Evolutionary conservation across 2,888 invertebrate species (phyloP).

Genomic region (Drepana falcataria): DNA sequence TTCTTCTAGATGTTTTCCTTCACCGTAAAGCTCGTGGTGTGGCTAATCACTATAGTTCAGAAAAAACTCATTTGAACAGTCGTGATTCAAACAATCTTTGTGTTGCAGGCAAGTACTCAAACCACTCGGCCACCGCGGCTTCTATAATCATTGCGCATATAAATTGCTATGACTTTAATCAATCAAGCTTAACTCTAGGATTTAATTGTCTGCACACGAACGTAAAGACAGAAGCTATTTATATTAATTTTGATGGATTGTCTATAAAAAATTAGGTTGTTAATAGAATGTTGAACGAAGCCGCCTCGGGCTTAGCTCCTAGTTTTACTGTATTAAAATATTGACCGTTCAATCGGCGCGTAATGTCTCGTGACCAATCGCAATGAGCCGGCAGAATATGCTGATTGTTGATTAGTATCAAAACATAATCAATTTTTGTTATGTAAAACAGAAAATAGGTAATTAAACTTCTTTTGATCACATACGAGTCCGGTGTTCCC

Average conservation of each 20-base stretch:
- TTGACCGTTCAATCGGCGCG: conserved; percentile 1
- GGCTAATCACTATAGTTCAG: no score
- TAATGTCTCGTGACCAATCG: conserved; percentile 1
- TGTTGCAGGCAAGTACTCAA: no score
- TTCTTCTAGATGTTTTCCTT: no score
- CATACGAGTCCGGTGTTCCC: neutral
- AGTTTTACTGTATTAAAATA: conserved; percentile 3
- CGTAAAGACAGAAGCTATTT: neutral
- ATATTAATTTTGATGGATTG: neutral
- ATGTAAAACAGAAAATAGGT: neutral
- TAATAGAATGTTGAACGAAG: neutral
- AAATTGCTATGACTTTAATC: neutral
- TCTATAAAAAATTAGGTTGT: conserved; percentile 1
- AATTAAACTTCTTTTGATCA: neutral
- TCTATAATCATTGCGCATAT: neutral
- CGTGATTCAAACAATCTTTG: no score
- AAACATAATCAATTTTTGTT: neutral
- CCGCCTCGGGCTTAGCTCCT: neutral
- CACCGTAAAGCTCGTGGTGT: no score
- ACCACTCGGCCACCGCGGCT: no score
- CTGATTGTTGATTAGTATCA: conserved; percentile 2
- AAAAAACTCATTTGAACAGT: no score
- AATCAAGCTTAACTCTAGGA: neutral
- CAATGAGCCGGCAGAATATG: neutral
- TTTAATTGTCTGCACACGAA: neutral